A percentile compares a stretch with the other conserved stretches of the same genome.
Conservation (phyloP, 2,113 vertebrate species). For the Poeciliopsis retropinna region DNA sequence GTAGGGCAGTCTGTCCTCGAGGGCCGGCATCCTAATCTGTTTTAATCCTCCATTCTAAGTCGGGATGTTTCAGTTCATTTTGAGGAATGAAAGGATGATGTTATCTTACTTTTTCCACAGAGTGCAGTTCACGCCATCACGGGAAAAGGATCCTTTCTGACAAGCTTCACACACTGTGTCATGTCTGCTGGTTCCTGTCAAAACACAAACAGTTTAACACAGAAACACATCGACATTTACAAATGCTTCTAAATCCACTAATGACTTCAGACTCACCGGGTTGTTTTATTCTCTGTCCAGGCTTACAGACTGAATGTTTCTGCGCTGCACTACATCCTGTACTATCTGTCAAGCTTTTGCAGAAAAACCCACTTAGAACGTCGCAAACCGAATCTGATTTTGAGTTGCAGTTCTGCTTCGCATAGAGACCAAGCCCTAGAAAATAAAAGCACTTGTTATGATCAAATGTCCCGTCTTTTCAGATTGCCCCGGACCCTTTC, state of each 20-base stretch:
- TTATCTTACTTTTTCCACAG: slow-evolving; percentile 28
- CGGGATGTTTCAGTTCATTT: background rate
- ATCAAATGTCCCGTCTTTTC: background rate
- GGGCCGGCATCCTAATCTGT: background rate
- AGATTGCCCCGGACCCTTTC: background rate
- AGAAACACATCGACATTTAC: background rate
- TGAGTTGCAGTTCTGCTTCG: background rate
- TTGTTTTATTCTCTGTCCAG: slow-evolving; percentile 24
- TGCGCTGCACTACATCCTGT: slow-evolving; percentile 8
- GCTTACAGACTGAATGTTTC: background rate
- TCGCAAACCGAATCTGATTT: slow-evolving; percentile 16
- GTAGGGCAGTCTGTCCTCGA: too few species aligned
- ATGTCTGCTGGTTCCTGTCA: slow-evolving; percentile 20
- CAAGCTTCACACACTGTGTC: slow-evolving; percentile 44
- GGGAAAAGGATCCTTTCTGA: slow-evolving; percentile 10
- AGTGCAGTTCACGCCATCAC: slow-evolving; percentile 3
- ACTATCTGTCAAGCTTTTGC: rapidly evolving
- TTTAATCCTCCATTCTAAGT: background rate
- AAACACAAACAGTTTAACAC: background rate
- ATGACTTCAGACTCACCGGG: slow-evolving; percentile 26
- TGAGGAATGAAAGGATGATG: background rate
- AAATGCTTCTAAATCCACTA: background rate
- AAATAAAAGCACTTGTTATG: background rate
- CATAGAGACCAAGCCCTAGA: slow-evolving; percentile 23
- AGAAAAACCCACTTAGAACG: slow-evolving; percentile 9